A percentile compares a stretch with the other conserved stretches of the same genome.
These are phyloP conservation scores for Boleophthalmus pectinirostris DNA, from an alignment of 2,113 vertebrate genomes.

Conservation along the genomic window DNA sequence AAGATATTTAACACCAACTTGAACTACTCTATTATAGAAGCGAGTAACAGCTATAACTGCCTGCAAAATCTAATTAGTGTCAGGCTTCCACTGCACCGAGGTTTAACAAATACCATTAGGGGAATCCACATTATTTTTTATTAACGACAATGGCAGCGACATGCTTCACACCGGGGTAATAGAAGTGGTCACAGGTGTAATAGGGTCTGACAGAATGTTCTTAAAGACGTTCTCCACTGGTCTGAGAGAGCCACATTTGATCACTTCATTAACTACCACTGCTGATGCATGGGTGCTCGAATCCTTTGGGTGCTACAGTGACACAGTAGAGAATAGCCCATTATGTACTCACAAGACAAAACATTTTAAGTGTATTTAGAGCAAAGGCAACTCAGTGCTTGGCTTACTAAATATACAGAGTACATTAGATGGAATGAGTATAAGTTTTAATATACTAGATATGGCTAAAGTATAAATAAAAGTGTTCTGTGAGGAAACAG, in stretches of 20 bases:
- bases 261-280: neutral
- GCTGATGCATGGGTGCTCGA: neutral
- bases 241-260: neutral
- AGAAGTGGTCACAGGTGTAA: conserved; percentile 3
- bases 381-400: neutral
- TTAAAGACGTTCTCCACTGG: neutral
- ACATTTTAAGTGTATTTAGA: neutral
- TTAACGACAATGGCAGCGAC: neutral
- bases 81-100: neutral
- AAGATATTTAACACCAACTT: neutral
- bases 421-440: neutral
- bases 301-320: neutral
- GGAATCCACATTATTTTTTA: neutral
- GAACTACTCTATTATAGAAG: neutral
- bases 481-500: neutral
- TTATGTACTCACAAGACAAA: neutral
- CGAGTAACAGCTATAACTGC: neutral
- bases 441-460: neutral
- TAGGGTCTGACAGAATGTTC: conserved; percentile 2
- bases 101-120: conserved; percentile 5
- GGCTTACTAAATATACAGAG: neutral
- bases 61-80: neutral
- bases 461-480: neutral
- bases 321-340: neutral
- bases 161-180: neutral